These are phyloP conservation scores for Mesorhabditis belari DNA, from an alignment of 2,888 invertebrate species.

Conservation along the genomic window DNA sequence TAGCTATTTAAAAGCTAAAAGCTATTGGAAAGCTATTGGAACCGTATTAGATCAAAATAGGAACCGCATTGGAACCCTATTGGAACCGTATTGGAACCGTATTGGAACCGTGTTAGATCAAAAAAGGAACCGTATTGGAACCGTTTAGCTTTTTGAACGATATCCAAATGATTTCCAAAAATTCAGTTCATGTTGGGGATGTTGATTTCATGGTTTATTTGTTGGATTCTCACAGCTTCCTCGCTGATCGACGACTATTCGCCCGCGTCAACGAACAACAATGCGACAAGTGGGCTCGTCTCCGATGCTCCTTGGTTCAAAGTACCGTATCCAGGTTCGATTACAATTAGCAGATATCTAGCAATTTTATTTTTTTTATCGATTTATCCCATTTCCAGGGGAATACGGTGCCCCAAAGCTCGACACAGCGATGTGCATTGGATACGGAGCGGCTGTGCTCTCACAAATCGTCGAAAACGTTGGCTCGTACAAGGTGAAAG, in stretches of 20 bases:
- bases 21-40: too few species aligned
- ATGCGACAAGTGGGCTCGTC: background rate
- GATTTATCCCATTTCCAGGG: slow-evolving; percentile 18
- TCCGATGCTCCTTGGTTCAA: slow-evolving; percentile 34
- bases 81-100: background rate
- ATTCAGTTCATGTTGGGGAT: slow-evolving; percentile 41
- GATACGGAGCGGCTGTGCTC: slow-evolving; percentile 36
- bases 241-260: background rate
- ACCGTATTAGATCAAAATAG: background rate
- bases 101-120: too few species aligned
- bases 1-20: too few species aligned
- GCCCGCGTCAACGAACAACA: background rate
- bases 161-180: too few species aligned
- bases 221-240: slow-evolving; percentile 34
- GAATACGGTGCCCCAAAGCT: slow-evolving; percentile 36
- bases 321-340: slow-evolving; percentile 44
- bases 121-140: too few species aligned
- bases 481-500: slow-evolving; percentile 29
- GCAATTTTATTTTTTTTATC: background rate
- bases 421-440: slow-evolving; percentile 33
- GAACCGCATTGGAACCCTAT: background rate
- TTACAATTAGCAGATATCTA: background rate
- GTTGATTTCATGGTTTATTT: slow-evolving; percentile 33
- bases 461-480: slow-evolving; percentile 41
- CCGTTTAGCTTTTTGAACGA: too few species aligned